Evolutionary conservation across 1,140 invertebrate species (phyloP), one percentile per base, ranked within the genome.

Genomic region (Monomorium pharaonis): DNA sequence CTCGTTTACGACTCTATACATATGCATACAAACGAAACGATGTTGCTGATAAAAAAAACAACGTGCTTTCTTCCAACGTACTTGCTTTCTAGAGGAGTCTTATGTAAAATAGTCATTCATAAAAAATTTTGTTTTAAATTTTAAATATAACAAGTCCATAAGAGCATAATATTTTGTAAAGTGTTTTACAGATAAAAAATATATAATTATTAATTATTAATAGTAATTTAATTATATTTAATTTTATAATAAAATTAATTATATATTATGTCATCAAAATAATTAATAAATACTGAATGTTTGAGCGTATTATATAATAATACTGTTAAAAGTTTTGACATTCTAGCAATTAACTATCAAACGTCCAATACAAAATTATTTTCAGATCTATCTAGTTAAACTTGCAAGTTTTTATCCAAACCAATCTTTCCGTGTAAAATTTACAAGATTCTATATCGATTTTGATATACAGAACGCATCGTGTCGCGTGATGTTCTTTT

Each of bases 111-210:
- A 21, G 16, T 51, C 62, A n/a, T 63, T 63, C 14, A n/a, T n/a
- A n/a, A 62, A 47, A 69, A 78, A 14, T 21, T n/a, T 33, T 78
- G n/a, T n/a, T n/a, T n/a, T n/a, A n/a, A n/a, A n/a, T 76, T 18
- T 30, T 60, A 18, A 44, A 14, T 56, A 37, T 33, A 56, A 44
- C n/a, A 76, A 3, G 37, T 74, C 5, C 3, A 0, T 62, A 47
- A 62, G 0, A 47, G 16, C 6, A n/a, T 30, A 10, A 77, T 44
- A 62, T 77, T 49, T 47, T 1, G 0, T 16, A 69, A 51, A 69
- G 27, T 37, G 0, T 33, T 54, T 6, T 69, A 54, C 16, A 69
- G 9, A 14, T 54, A 54, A 70, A 78, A 56, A 44, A 44, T 18
- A n/a, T 14, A 4, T 3, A 54, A 10, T 54, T 56, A 27, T 69